Evolutionary conservation across 2,888 invertebrate genomes (phyloP).

Genomic region (Lasioglossum morio): DNA sequence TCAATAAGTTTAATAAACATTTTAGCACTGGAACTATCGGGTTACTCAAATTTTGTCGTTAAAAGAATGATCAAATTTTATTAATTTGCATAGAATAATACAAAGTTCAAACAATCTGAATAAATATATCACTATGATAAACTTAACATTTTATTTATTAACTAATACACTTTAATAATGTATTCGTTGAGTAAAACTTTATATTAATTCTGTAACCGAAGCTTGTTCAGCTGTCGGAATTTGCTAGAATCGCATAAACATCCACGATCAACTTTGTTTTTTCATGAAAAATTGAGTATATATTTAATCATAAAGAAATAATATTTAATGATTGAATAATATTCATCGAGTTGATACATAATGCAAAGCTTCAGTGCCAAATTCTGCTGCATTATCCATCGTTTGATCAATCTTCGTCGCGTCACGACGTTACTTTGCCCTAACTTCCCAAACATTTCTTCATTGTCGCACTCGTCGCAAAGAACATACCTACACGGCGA

Average conservation of each 20-base stretch:
- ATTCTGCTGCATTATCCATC: neutral
- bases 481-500: neutral
- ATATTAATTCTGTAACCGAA: neutral
- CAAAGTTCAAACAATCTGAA: neutral
- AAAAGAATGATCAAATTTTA: neutral
- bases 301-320: neutral
- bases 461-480: neutral
- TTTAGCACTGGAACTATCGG: neutral
- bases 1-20: neutral
- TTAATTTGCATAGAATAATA: neutral
- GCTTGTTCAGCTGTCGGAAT: neutral
- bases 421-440: neutral
- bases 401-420: neutral
- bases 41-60: neutral
- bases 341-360: neutral
- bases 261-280: neutral
- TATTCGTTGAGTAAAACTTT: neutral
- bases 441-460: conserved; percentile 7
- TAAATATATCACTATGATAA: neutral
- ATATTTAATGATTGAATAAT: neutral
- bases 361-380: neutral
- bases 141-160: neutral
- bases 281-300: neutral
- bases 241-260: neutral
- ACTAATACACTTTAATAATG: neutral